Conservation (phyloP, 2,113 vertebrate genomes). For the Speoplatyrhinus poulsoni region DNA sequence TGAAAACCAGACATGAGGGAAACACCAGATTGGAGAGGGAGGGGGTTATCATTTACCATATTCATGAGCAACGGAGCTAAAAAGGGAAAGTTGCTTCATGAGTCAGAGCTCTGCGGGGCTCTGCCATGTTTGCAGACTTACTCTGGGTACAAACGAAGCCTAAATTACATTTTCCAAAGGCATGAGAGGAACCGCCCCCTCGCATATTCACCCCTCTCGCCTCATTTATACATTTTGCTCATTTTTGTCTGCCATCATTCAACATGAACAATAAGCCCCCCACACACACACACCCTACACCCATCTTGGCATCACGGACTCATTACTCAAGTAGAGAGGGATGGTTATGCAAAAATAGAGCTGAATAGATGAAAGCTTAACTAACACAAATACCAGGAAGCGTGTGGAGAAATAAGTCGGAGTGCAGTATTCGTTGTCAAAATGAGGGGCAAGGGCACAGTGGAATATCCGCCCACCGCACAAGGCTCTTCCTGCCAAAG, state of each 20-base stretch:
- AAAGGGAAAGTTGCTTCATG: background rate
- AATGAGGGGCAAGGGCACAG: no score
- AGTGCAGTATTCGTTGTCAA: no score
- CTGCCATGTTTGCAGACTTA: slow-evolving; percentile 36
- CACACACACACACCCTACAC: background rate
- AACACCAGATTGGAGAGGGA: no score
- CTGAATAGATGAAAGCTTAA: slow-evolving; percentile 6
- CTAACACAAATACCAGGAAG: slow-evolving; percentile 1
- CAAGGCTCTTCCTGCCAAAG: no score
- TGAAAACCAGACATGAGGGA: background rate
- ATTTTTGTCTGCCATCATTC: slow-evolving; percentile 34
- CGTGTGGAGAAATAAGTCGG: no score
- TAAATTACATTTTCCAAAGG: slow-evolving; percentile 40
- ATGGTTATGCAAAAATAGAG: slow-evolving; percentile 29
- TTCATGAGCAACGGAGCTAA: slow-evolving; percentile 44
- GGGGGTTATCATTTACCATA: slow-evolving; percentile 35
- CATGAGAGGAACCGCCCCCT: slow-evolving; percentile 1
- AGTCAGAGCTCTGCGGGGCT: slow-evolving; percentile 39
- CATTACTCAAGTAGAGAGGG: slow-evolving; percentile 43
- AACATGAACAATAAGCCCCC: slow-evolving; percentile 13
- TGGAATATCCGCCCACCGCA: no score
- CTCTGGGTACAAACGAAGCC: slow-evolving; percentile 41
- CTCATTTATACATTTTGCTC: slow-evolving; percentile 45
- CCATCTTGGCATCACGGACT: slow-evolving; percentile 39
- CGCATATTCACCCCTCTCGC: slow-evolving; percentile 8